Evolutionary conservation across 2,113 vertebrate genomes (phyloP).

Genomic region (Acrocephalus kingi): DNA sequence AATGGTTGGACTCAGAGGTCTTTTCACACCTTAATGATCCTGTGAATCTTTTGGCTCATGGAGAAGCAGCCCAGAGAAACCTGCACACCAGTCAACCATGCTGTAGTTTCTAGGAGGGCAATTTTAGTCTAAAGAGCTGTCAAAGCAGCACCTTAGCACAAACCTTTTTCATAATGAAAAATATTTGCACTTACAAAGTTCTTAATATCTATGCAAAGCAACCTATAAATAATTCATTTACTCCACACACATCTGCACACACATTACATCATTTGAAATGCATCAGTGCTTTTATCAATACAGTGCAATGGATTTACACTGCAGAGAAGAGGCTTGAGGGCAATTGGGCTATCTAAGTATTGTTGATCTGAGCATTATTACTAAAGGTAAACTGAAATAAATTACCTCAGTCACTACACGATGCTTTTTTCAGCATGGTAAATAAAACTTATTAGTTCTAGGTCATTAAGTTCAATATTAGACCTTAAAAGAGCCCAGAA

Average conservation of each 20-base stretch:
- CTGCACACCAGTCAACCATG: neutral
- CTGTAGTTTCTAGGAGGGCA: neutral
- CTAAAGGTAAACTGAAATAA: conserved; percentile 48
- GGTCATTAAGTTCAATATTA: conserved; percentile 42
- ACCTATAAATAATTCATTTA: conserved; percentile 44
- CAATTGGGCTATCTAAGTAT: neutral
- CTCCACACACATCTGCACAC: neutral
- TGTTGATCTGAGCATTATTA: conserved; percentile 10
- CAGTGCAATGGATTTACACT: neutral
- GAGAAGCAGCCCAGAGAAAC: neutral
- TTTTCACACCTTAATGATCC: neutral
- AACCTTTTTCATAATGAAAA: neutral
- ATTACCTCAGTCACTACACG: neutral
- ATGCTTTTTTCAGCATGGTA: neutral
- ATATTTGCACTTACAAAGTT: conserved; percentile 15
- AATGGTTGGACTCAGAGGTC: neutral
- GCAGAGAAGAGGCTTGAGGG: neutral
- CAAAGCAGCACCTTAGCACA: neutral
- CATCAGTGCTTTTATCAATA: conserved; percentile 20
- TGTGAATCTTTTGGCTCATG: accelerated
- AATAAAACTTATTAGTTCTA: conserved; percentile 64
- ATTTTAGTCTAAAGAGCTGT: neutral
- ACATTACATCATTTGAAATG: neutral
- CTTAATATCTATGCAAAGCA: conserved; percentile 45
- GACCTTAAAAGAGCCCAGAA: conserved; percentile 8